Conservation (phyloP, 1,140 invertebrate genomes). For the Tetragnatha versicolor region DNA sequence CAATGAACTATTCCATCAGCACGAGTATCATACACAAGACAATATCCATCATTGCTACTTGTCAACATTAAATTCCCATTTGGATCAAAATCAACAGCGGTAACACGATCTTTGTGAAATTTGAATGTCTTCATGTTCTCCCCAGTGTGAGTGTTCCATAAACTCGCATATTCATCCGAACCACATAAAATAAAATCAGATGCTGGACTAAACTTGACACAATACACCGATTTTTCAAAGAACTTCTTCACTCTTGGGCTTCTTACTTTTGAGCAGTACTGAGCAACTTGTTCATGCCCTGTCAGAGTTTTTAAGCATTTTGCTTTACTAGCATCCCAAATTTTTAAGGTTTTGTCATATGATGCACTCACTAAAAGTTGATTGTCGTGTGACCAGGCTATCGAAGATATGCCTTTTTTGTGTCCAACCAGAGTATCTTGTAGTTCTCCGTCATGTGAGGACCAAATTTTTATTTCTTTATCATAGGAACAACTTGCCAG, state of each 20-base stretch:
- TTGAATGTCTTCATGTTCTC: slow-evolving; percentile 98
- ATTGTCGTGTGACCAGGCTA: slow-evolving; percentile 98
- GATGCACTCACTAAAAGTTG: slow-evolving; percentile 94
- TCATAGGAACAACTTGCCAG: slow-evolving; percentile 83
- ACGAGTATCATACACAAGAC: not conserved
- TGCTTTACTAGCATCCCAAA: slow-evolving; percentile 95
- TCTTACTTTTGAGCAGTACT: no score
- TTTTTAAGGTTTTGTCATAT: slow-evolving; percentile 99
- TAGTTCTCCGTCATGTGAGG: not conserved
- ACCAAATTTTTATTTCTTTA: slow-evolving; percentile 21
- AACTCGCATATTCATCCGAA: slow-evolving; percentile 97
- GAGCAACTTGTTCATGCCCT: slow-evolving; percentile 99
- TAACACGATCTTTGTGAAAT: slow-evolving; percentile 99
- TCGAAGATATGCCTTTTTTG: slow-evolving; percentile 89
- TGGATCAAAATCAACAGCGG: slow-evolving; percentile 72
- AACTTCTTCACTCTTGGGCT: no score
- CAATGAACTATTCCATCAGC: not conserved
- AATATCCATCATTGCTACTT: slow-evolving; percentile 98
- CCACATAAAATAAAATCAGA: slow-evolving; percentile 99
- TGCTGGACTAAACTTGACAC: slow-evolving; percentile 99
- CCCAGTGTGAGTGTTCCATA: slow-evolving; percentile 99
- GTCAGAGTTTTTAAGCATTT: slow-evolving; percentile 99
- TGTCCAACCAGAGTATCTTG: not conserved
- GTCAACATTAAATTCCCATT: slow-evolving; percentile 75
- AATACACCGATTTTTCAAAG: no score